phyloP scores from a whole-genome alignment of 2,797 vertebrate genomes.

The Syndactyla subalaris region DNA sequence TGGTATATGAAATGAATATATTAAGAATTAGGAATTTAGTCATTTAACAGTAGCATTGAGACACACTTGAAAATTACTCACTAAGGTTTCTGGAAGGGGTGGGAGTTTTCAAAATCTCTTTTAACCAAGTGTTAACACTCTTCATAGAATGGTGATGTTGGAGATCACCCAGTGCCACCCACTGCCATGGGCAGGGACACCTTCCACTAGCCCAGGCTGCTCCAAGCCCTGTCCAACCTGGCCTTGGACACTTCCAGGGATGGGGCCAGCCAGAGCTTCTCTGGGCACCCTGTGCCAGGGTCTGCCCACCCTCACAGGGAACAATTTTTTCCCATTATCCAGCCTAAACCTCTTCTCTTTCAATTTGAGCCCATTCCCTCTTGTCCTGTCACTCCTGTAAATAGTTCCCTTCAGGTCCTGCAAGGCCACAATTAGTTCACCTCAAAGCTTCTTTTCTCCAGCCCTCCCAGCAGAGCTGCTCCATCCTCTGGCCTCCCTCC shows the following conservation, averaged over 20 bases:
- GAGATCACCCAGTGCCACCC: not conserved
- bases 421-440: not conserved
- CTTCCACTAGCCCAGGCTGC: not conserved
- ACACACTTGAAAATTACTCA: accelerated
- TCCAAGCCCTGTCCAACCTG: not conserved
- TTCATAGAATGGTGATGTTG: not conserved
- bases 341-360: not conserved
- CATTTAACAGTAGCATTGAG: not conserved
- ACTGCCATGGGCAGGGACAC: not conserved
- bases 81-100: not conserved
- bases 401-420: not conserved
- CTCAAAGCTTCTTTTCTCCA: too few relatives aligned
- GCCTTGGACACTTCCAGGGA: not conserved
- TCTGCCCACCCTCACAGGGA: not conserved
- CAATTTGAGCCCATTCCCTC: not conserved
- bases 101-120: not conserved
- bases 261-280: not conserved
- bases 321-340: not conserved
- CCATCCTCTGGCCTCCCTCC: too few relatives aligned
- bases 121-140: not conserved
- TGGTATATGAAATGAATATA: not conserved
- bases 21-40: not conserved
- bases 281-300: not conserved
- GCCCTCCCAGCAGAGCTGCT: too few relatives aligned
- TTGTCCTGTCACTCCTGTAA: not conserved